phyloP scores from a whole-genome alignment of 1,140 invertebrate genomes.

The Rhynchophorus ferrugineus region DNA sequence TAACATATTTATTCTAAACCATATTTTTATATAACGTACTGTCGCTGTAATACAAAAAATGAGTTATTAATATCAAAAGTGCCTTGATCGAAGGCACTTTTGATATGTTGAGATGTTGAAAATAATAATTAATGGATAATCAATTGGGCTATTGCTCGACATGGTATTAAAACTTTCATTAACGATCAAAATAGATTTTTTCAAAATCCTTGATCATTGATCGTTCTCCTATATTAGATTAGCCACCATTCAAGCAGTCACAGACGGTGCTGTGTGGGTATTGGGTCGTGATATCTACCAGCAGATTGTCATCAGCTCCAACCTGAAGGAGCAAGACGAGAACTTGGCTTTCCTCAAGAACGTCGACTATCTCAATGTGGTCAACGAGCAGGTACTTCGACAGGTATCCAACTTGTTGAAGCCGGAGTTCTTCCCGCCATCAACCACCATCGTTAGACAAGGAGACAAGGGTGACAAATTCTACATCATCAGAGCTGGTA shows the following conservation, averaged over 20 bases:
- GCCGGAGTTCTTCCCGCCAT: constrained; percentile 77
- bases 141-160: too few species aligned
- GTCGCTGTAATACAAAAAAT: too few species aligned
- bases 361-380: constrained; percentile 71
- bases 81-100: too few species aligned
- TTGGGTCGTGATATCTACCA: constrained; percentile 80
- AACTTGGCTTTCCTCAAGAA: constrained; percentile 78
- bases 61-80: too few species aligned
- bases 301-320: constrained; percentile 78
- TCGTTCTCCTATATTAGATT: too few species aligned
- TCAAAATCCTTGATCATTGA: too few species aligned
- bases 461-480: constrained; percentile 90
- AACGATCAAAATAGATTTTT: too few species aligned
- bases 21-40: too few species aligned
- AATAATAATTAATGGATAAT: too few species aligned
- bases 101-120: too few species aligned
- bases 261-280: constrained; percentile 72
- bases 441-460: constrained; percentile 83
- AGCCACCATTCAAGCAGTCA: constrained; percentile 25
- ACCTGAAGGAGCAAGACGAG: constrained; percentile 70
- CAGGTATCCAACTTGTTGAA: constrained; percentile 88
- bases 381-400: constrained; percentile 70
- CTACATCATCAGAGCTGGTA: constrained; percentile 85
- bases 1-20: too few species aligned
- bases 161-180: too few species aligned